Conservation (phyloP, 2,113 vertebrate species). For the Pituophis catenifer region DNA sequence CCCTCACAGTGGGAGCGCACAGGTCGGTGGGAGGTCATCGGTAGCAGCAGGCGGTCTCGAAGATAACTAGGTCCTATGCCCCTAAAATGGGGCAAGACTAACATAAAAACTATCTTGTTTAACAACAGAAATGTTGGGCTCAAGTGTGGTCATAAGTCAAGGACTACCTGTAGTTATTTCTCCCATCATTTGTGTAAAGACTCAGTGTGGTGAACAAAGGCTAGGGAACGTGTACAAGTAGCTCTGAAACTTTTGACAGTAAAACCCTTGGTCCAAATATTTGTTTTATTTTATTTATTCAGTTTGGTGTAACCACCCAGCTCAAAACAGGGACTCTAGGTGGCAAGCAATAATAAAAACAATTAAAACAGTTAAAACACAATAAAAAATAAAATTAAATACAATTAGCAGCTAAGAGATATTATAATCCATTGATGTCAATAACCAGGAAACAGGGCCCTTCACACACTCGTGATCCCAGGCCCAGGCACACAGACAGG, state of each 20-base stretch:
- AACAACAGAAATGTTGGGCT: neutral
- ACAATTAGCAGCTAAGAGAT: neutral
- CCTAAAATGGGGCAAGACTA: neutral
- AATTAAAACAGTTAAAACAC: neutral
- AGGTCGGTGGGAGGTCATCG: too few relatives aligned
- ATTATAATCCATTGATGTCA: too few relatives aligned
- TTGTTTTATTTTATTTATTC: neutral
- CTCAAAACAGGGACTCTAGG: neutral
- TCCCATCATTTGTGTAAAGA: neutral
- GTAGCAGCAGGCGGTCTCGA: too few relatives aligned
- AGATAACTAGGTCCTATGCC: too few relatives aligned
- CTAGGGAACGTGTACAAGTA: neutral
- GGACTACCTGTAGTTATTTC: neutral
- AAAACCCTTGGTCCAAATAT: neutral
- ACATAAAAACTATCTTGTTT: neutral
- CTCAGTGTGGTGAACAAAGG: neutral
- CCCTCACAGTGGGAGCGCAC: too few relatives aligned
- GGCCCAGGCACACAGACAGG: too few relatives aligned
- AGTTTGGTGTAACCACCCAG: neutral
- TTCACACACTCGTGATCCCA: too few relatives aligned
- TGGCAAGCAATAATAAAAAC: neutral
- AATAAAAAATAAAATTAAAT: neutral
- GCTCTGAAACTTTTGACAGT: neutral
- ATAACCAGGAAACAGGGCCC: too few relatives aligned
- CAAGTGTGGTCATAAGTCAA: neutral